phyloP scores from a whole-genome alignment of 23 tunicate genomes.

The Aplidium turbinatum region DNA sequence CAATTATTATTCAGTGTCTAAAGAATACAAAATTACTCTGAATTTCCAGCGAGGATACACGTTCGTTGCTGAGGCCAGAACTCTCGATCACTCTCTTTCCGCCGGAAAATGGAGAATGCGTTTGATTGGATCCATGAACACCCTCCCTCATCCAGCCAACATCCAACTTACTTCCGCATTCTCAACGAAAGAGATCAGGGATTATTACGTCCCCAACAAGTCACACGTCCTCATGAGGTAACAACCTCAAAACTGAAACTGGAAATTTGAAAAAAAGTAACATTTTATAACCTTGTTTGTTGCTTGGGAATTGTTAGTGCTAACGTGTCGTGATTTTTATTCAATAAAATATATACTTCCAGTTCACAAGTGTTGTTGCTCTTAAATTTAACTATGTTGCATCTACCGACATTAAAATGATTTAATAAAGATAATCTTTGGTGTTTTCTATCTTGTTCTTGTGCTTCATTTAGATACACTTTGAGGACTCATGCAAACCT shows the following conservation, averaged over 20 bases:
- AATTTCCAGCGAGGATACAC: slow-evolving; percentile 80
- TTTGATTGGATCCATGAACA: slow-evolving; percentile 68
- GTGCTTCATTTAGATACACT: slow-evolving; percentile 44
- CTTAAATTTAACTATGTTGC: too few relatives aligned
- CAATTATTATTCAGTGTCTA: too few relatives aligned
- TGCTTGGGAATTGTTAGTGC: too few relatives aligned
- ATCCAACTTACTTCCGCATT: slow-evolving; percentile 52
- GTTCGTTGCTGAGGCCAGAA: slow-evolving; percentile 75
- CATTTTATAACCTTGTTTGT: too few relatives aligned
- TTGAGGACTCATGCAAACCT: slow-evolving; percentile 37
- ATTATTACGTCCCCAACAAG: slow-evolving; percentile 77
- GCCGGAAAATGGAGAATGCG: slow-evolving; percentile 80
- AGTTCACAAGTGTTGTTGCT: too few relatives aligned
- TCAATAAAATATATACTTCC: too few relatives aligned
- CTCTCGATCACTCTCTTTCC: slow-evolving; percentile 52
- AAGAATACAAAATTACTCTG: too few relatives aligned
- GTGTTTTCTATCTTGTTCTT: too few relatives aligned
- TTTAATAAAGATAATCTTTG: too few relatives aligned
- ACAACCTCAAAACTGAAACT: background rate
- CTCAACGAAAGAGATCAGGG: slow-evolving; percentile 65
- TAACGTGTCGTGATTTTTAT: too few relatives aligned
- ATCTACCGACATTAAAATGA: too few relatives aligned
- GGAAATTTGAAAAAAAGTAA: background rate
- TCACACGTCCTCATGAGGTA: slow-evolving; percentile 61
- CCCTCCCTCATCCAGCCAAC: slow-evolving; percentile 60